Conservation (phyloP, 2,113 vertebrate species). For the Climacteris rufus region DNA sequence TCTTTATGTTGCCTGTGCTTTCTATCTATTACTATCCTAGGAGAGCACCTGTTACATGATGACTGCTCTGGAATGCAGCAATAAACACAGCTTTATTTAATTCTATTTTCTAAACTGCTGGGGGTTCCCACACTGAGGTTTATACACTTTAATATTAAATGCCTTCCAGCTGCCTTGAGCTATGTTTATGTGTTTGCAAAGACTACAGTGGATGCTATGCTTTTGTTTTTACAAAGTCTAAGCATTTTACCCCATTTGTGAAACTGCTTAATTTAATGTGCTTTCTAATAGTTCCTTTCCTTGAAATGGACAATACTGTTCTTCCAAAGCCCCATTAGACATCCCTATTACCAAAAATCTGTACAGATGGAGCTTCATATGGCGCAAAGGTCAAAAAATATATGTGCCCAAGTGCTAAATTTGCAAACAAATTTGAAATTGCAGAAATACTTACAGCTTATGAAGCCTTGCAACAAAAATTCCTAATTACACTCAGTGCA, state of each 20-base stretch:
- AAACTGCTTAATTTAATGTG: neutral
- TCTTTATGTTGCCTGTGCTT: neutral
- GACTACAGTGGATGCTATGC: neutral
- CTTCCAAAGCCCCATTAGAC: neutral
- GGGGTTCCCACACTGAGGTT: neutral
- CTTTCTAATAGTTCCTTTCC: neutral
- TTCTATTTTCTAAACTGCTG: neutral
- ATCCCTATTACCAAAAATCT: neutral
- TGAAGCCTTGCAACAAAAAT: neutral
- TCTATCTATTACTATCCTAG: neutral
- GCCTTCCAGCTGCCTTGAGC: neutral
- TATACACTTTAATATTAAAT: neutral
- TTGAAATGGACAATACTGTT: neutral
- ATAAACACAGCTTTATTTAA: neutral
- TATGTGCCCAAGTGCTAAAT: accelerated
- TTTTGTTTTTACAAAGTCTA: neutral
- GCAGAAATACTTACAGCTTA: neutral
- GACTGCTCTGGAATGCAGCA: neutral
- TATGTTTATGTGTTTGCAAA: neutral
- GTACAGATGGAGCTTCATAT: neutral
- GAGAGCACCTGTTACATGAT: neutral
- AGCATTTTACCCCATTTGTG: neutral
- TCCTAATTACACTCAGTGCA: neutral
- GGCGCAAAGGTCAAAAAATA: neutral
- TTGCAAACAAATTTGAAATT: neutral